phyloP scores from a whole-genome alignment of 2,113 vertebrate species.

The Tyrannus savana region DNA sequence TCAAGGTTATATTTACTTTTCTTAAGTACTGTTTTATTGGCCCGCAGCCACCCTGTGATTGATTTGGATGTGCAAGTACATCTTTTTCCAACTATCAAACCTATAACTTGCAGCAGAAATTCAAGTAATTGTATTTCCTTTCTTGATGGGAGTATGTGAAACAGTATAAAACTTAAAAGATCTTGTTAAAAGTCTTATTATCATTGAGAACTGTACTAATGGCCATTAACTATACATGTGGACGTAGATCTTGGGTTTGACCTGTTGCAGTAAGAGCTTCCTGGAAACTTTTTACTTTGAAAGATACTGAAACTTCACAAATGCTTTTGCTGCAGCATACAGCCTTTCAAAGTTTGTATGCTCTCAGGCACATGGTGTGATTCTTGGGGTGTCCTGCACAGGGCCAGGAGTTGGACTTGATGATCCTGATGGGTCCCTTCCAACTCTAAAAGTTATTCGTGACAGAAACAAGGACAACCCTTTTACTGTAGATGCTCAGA shows the following conservation, averaged over 20 bases:
- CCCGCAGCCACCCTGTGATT: background rate
- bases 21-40: background rate
- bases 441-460: background rate
- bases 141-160: background rate
- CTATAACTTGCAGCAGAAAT: background rate
- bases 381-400: background rate
- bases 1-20: background rate
- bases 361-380: background rate
- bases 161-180: background rate
- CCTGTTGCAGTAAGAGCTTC: background rate
- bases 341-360: background rate
- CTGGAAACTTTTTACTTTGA: background rate
- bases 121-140: background rate
- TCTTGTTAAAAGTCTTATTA: background rate
- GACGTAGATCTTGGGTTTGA: rapidly evolving
- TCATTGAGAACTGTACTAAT: background rate
- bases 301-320: background rate
- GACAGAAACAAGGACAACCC: background rate
- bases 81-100: background rate
- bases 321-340: background rate
- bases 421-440: background rate
- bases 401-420: background rate
- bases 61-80: background rate
- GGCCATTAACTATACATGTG: background rate
- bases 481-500: background rate